Base-by-base conservation (phyloP, 2,113 vertebrate species). In the Marmota flaviventris region DNA sequence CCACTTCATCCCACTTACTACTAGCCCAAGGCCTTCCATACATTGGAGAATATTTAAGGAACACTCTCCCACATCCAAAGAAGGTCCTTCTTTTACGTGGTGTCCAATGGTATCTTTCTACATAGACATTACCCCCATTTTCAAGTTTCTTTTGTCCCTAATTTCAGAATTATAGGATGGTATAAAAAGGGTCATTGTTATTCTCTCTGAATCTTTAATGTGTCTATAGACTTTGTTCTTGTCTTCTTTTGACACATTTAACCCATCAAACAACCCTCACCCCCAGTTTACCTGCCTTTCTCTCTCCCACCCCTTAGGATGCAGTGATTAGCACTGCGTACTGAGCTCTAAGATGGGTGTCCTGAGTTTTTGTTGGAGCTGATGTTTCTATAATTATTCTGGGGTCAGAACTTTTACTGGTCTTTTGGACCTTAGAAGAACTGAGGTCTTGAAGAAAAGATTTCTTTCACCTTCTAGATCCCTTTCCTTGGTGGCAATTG, bases 241-340 rank as follows among this genome's bases (percentile, higher is more conserved):
- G 10, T 72, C 83, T 82, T 91, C 67, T 94, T 90, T 93, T 83
- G 79, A 34, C n/a, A 14, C 56, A 16, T 89, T 84, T 95, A 92
- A 70, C 61, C 70, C 27, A 76, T 88, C 34, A 78, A 27, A 93
- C 11, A 42, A 84, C 24, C 51, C 29, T 32, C 65, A 39, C 58
- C 65, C 29, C 61, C 85, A 58, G 73, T 91, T 86, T 63, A 42
- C 51, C 51, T 93, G 29, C 42, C 65, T 73, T 75, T 79, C 70
- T 81, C 69, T 72, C 22, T 22, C 58, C 61, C 37, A 67, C n/a
- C 79, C 45, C 79, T 61, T 42, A 42, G 63, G 32, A 78, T 58
- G 5, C 37, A 51, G 45, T 84, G 70, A 37, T 48, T 37, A 87
- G 56, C 39, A 48, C 51, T 45, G 34, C n/a, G 63, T 22, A 51